Evolutionary conservation across 1,140 invertebrate genomes (phyloP).

Genomic region (Varroa destructor): DNA sequence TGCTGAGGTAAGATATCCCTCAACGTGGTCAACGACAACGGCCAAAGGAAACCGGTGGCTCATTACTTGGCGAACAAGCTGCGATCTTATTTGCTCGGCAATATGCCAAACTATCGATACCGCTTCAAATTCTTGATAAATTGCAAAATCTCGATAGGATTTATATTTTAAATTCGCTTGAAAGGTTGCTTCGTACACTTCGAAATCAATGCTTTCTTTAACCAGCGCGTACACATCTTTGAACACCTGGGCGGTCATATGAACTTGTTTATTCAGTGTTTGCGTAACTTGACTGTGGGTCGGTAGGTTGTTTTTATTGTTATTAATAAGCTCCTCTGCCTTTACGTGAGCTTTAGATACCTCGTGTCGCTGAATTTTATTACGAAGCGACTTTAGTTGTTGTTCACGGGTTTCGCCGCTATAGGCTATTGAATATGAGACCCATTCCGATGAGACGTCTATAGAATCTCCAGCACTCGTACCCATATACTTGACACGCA

Average conservation of each 20-base stretch:
- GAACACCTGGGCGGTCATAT: constrained; percentile 17
- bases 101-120: constrained; percentile 5
- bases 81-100: not conserved
- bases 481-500: constrained; percentile 25
- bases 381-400: constrained; percentile 1
- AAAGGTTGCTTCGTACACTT: not conserved
- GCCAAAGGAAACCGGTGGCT: not conserved
- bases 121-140: constrained; percentile 9
- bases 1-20: not conserved
- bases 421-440: not conserved
- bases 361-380: constrained; percentile 26
- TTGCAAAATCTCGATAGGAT: constrained; percentile 21
- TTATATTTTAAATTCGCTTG: not conserved
- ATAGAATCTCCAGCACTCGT: not conserved
- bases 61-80: not conserved
- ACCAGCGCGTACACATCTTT: constrained; percentile 1
- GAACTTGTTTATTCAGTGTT: constrained; percentile 13
- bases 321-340: constrained; percentile 3
- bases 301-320: not conserved
- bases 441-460: constrained; percentile 17
- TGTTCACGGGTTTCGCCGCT: constrained; percentile 18
- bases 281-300: not conserved
- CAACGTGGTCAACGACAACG: constrained; percentile 6
- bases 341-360: constrained; percentile 7
- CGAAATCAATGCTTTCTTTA: constrained; percentile 6